Evolutionary conservation across 2,797 vertebrate species (phyloP).

Genomic region (Anabacerthia variegaticeps): DNA sequence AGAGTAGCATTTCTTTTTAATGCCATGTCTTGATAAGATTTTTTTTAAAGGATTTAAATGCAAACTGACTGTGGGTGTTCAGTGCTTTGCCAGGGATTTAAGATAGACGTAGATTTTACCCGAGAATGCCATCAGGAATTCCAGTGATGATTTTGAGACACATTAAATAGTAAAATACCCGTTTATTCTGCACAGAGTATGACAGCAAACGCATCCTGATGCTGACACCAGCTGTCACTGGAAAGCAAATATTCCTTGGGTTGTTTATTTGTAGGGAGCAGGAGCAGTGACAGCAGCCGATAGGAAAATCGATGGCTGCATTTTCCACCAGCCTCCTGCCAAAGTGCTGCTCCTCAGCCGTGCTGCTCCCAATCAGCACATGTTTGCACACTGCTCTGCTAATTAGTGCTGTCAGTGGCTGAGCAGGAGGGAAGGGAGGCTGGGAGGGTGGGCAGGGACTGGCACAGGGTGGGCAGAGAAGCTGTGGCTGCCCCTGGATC

Average conservation of each 20-base stretch:
- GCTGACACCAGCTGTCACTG: not conserved
- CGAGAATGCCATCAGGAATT: not conserved
- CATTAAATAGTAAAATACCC: not conserved
- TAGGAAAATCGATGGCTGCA: slow-evolving; percentile 31
- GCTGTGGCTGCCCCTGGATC: not conserved
- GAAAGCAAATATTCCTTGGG: not conserved
- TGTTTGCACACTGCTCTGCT: not conserved
- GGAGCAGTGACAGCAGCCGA: not conserved
- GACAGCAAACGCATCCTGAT: not conserved
- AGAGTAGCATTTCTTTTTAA: not conserved
- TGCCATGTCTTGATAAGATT: not conserved
- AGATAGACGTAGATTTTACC: fast-evolving
- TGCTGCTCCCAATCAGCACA: not conserved
- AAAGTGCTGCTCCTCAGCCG: not conserved
- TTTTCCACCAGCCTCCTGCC: slow-evolving; percentile 22
- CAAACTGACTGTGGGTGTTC: not conserved
- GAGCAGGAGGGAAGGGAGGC: not conserved
- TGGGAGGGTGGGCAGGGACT: not conserved
- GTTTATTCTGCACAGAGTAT: not conserved
- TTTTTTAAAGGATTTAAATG: not conserved
- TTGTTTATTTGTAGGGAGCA: not conserved
- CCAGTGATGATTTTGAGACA: not conserved
- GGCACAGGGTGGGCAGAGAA: not conserved
- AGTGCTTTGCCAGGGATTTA: not conserved
- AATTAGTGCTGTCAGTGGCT: not conserved